phyloP scores from a whole-genome alignment of 2,888 invertebrate species.

The Tinea trinotella region DNA sequence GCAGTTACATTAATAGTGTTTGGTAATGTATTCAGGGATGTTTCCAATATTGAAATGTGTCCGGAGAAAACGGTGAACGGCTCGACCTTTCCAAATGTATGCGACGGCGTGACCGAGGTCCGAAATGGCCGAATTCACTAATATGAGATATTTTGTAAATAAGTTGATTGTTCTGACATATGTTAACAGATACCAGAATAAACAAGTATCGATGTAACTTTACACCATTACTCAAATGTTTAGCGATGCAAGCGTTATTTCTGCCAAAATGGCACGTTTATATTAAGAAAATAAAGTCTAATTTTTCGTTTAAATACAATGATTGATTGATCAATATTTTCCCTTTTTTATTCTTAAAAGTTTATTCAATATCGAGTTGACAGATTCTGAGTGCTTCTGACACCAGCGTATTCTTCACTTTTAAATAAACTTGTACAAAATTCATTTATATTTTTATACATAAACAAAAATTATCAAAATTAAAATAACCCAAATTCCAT shows the following conservation, averaged over 20 bases:
- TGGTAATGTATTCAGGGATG: constrained; percentile 35
- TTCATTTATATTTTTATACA: no score
- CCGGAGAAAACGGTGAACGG: background rate
- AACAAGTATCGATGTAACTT: no score
- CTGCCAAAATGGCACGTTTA: background rate
- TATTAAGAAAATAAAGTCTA: background rate
- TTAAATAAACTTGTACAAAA: background rate
- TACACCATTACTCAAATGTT: background rate
- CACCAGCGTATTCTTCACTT: constrained; percentile 8
- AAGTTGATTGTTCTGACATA: background rate
- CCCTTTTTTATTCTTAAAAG: constrained; percentile 3
- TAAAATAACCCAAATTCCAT: no score
- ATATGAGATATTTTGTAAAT: background rate
- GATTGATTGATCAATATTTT: constrained; percentile 8
- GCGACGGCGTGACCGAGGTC: background rate
- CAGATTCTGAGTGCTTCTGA: constrained; percentile 13
- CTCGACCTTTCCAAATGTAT: constrained; percentile 6
- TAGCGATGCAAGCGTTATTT: background rate
- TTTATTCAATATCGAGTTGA: background rate
- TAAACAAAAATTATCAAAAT: background rate
- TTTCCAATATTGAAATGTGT: constrained; percentile 31
- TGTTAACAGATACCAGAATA: no score
- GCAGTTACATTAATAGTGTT: constrained; percentile 6
- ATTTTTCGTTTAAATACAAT: background rate
- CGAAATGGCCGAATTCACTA: background rate